phyloP scores from a whole-genome alignment of 2,888 invertebrate species.

The Eurytoma adleriae region DNA sequence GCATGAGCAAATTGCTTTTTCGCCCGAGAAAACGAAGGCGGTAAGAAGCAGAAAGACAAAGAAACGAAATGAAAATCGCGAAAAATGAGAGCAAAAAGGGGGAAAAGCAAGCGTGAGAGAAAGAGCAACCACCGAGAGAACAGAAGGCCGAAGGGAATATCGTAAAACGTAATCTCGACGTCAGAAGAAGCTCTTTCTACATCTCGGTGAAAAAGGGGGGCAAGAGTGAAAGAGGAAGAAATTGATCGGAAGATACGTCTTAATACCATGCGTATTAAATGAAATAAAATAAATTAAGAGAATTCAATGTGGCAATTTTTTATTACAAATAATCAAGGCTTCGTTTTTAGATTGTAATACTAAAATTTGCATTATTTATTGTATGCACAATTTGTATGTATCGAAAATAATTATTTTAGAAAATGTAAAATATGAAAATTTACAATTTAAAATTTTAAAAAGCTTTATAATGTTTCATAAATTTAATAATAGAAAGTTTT shows the following conservation, averaged over 20 bases:
- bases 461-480: too few species aligned
- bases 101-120: slow-evolving; percentile 19
- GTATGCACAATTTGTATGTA: too few species aligned
- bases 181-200: slow-evolving; percentile 31
- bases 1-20: slow-evolving; percentile 54
- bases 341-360: too few species aligned
- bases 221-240: neutral
- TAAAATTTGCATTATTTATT: too few species aligned
- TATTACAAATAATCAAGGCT: too few species aligned
- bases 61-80: slow-evolving; percentile 55
- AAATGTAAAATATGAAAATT: too few species aligned
- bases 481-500: too few species aligned
- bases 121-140: slow-evolving; percentile 5
- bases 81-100: slow-evolving; percentile 53
- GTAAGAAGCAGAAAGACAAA: slow-evolving; percentile 49
- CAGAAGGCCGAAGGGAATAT: slow-evolving; percentile 36
- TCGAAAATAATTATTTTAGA: too few species aligned
- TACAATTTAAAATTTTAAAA: too few species aligned
- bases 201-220: slow-evolving; percentile 17
- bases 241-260: neutral
- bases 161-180: slow-evolving; percentile 45
- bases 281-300: too few species aligned
- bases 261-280: too few species aligned
- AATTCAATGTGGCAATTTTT: too few species aligned
- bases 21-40: slow-evolving; percentile 43